Base-by-base conservation (phyloP, 2,797 vertebrate genomes). In the Diplodus puntazzo region DNA sequence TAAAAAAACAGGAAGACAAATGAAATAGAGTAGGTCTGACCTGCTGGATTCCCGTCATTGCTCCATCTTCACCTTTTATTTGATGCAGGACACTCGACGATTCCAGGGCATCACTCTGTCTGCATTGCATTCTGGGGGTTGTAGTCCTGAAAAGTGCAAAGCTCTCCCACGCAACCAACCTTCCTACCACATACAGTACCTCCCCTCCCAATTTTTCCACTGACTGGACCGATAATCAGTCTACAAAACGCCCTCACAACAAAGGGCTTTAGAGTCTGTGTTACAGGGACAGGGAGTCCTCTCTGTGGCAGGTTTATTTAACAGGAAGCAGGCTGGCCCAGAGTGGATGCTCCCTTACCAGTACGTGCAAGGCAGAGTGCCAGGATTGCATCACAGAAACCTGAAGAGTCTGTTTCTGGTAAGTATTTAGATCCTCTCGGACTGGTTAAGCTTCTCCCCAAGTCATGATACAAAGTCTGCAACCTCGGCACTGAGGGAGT, bases 11-110 rank as follows among this genome's bases (percentile, higher is more conserved):
- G 96, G 95, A 96, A 97, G 95, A 97, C 92, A 97, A 88, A 97
- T 96, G 96, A 98, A 99, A 97, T 98, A 97, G 96, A 99, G 96
- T 97, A 97, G 97, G 97, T 99, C 98, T 99, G 98, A 99, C 98
- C 98, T 99, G 98, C 96, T 95, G 96, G 96, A 95, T 96, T 97
- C 97, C 96, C 95, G 97, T 97, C 95, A 97, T 96, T 95, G 97
- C 96, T 96, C 96, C 97, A 92, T 98, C 98, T 98, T 99, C 97
- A 43, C 95, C 95, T 96, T 96, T 96, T 95, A 89, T 90, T 93
- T 92, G 96, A 92, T 92, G 95, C 93, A 95, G 95, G 95, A 96
- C 96, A 97, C 94, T 96, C 94, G 95, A 93, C 92, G 95, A 94
- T 96, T 96, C 95, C 94, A 46, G 79, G 94, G 91, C 87, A 83